Base-by-base conservation (phyloP, 2,113 vertebrate species). In the Collichthys lucidus region DNA sequence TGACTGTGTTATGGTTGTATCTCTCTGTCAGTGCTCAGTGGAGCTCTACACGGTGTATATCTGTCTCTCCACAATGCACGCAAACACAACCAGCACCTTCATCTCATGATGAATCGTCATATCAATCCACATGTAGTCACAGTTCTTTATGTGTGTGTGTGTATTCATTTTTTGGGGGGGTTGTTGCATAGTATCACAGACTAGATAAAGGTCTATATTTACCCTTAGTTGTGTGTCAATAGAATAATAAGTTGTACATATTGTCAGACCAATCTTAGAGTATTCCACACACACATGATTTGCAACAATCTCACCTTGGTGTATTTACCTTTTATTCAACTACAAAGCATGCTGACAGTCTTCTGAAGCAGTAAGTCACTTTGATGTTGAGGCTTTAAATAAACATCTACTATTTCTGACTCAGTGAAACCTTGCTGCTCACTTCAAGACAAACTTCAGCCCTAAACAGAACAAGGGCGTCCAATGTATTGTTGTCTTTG, bases 401-500 rank as follows among this genome's bases (percentile, higher is more conserved):
- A 76, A 59, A 77, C 86, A 67, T 77, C 44, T 52, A 46, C 69
- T 72, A 47, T 85, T 86, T 85, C 72, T 85, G 82, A 89, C 75
- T 76, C 71, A 57, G 53, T 59, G 59, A 24, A 86, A 88, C 62
- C 62, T 84, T 66, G 63, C 79, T 82, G 77, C 76, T 84, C 15
- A 50, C 80, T 89, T 90, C 77, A 85, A 86, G 80, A 85, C 66
- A 73, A 88, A 75, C 70, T 74, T 73, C 69, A 76, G 61, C 57
- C 71, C 87, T 57, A 89, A 89, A 92, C 81, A 89, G 86, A 90
- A 89, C 89, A 82, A 79, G 75, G 44, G 59, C 15, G 77, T 61
- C 72, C 83, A 20, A 46, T 50, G 4, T 20, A 35, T 91, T 86
- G 89, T 91, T 86, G 89, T 88, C 89, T 90, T 70, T 70, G 52